Evolutionary conservation across 2,888 invertebrate species (phyloP).

Genomic region (Acanthopleura granulata): DNA sequence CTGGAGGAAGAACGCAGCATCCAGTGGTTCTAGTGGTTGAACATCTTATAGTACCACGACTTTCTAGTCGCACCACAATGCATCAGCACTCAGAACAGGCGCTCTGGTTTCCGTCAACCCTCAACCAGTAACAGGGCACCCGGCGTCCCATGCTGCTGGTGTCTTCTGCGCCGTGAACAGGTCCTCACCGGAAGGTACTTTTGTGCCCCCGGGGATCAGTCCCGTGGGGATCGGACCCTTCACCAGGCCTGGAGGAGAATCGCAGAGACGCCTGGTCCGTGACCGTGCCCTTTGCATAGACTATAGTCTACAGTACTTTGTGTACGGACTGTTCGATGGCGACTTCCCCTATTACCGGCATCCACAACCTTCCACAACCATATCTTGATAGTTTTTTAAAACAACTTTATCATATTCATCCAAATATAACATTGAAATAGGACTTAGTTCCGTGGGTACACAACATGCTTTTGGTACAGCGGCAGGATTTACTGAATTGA

Average conservation of each 20-base stretch:
- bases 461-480: slow-evolving; percentile 97
- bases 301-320: background rate
- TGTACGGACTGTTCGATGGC: background rate
- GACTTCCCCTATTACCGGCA: slow-evolving; percentile 79
- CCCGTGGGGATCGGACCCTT: background rate
- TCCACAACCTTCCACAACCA: slow-evolving; percentile 98
- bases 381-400: slow-evolving; percentile 98
- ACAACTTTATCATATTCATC: slow-evolving; percentile 95
- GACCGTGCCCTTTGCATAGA: background rate
- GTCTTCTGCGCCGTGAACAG: no score
- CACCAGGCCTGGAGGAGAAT: background rate
- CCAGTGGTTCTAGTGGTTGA: no score
- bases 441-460: slow-evolving; percentile 93
- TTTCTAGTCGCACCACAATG: no score
- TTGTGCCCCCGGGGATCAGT: background rate
- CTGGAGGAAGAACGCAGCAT: no score
- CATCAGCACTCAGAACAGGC: no score
- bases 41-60: no score
- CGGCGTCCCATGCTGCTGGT: background rate
- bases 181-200: background rate
- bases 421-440: slow-evolving; percentile 96
- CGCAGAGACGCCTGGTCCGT: no score
- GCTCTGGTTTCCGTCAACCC: no score
- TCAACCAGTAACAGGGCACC: background rate
- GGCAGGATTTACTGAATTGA: slow-evolving; percentile 92